Evolutionary conservation across 2,797 vertebrate species (phyloP).

Genomic region (Poeciliopsis infans): DNA sequence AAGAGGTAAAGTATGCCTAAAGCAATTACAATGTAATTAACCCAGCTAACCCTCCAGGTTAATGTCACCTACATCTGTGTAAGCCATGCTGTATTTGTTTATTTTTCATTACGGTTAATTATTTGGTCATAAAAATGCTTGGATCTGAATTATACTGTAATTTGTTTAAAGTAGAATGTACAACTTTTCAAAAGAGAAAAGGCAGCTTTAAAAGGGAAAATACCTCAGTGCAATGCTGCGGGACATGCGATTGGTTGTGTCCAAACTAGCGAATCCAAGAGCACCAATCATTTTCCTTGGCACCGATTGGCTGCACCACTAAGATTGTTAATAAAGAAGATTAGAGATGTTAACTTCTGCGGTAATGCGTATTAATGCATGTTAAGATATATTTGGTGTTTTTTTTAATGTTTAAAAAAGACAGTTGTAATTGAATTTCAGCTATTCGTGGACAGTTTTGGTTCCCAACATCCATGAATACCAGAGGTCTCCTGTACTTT

Average conservation of each 20-base stretch:
- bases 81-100: background rate
- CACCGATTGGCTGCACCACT: background rate
- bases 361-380: background rate
- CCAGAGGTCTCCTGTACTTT: too few species aligned
- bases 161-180: background rate
- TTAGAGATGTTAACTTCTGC: background rate
- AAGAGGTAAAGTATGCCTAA: background rate
- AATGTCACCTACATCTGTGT: background rate
- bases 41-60: background rate
- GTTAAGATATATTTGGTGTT: background rate
- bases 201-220: background rate
- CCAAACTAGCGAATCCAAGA: background rate
- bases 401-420: background rate
- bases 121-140: background rate
- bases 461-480: background rate
- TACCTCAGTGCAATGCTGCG: background rate
- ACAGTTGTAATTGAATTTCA: background rate
- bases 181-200: background rate
- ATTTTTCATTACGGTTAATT: background rate
- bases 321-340: background rate
- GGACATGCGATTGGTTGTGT: background rate
- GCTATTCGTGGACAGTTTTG: background rate
- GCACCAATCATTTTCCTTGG: background rate
- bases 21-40: background rate
- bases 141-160: background rate